phyloP scores from a whole-genome alignment of 2,888 invertebrate species.

The Limenitis camilla region DNA sequence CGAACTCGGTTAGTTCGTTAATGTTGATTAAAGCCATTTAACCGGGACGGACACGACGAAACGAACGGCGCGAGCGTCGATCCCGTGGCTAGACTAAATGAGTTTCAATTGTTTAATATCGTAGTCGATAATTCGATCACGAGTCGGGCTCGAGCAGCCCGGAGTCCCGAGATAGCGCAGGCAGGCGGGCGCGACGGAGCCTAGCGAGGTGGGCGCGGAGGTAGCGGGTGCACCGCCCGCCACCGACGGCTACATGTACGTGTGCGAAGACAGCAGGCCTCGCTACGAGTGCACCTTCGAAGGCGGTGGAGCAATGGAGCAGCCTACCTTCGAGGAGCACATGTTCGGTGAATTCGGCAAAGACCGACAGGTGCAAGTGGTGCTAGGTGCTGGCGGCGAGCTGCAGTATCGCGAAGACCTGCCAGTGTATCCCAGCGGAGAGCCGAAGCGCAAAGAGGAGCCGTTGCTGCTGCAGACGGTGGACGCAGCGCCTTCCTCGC shows the following conservation, averaged over 20 bases:
- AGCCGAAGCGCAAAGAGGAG: conserved; percentile 62
- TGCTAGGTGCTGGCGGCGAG: conserved; percentile 68
- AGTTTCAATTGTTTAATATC: conserved; percentile 71
- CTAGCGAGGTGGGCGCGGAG: conserved; percentile 63
- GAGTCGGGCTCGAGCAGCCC: conserved; percentile 36
- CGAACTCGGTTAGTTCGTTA: conserved; percentile 75
- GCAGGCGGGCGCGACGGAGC: conserved; percentile 58
- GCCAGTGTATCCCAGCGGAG: conserved; percentile 44
- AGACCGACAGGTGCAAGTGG: conserved; percentile 65
- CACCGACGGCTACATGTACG: conserved; percentile 68
- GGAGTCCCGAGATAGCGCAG: conserved; percentile 37
- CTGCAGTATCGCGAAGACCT: conserved; percentile 68
- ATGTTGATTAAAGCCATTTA: conserved; percentile 76
- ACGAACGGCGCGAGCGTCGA: conserved; percentile 69
- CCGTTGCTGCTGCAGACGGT: conserved; percentile 55
- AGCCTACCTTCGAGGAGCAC: conserved; percentile 82
- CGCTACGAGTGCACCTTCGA: conserved; percentile 67
- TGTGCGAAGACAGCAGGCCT: conserved; percentile 56
- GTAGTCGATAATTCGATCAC: conserved; percentile 44
- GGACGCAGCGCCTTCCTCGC: conserved; percentile 47
- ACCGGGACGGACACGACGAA: conserved; percentile 68
- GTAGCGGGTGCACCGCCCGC: conserved; percentile 68
- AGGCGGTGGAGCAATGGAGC: conserved; percentile 74
- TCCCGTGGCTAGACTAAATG: conserved; percentile 63
- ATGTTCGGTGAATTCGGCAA: conserved; percentile 85